phyloP scores from a whole-genome alignment of 2,797 vertebrate genomes.

The Ispidina lecontei region DNA sequence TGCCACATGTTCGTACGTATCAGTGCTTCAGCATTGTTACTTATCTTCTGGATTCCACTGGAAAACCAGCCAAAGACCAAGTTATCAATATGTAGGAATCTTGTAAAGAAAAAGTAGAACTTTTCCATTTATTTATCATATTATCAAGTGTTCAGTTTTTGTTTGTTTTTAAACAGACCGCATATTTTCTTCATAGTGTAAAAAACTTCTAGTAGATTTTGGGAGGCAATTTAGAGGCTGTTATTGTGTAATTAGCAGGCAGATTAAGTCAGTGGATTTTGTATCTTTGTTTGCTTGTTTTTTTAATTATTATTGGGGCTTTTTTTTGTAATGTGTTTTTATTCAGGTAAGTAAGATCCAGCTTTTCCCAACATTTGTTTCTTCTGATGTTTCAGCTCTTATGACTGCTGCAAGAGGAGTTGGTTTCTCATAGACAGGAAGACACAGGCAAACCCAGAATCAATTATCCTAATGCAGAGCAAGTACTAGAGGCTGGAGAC shows the following conservation, averaged over 20 bases:
- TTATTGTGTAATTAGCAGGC: neutral
- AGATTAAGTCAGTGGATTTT: neutral
- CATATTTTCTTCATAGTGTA: neutral
- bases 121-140: neutral
- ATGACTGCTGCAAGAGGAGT: accelerated
- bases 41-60: neutral
- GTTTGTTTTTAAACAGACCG: neutral
- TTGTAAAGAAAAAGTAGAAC: neutral
- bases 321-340: neutral
- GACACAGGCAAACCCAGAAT: neutral
- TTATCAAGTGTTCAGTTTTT: neutral
- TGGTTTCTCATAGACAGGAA: neutral
- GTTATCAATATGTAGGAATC: neutral
- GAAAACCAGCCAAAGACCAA: neutral
- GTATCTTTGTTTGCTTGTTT: neutral
- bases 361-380: neutral
- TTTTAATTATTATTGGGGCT: too few species aligned
- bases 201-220: neutral
- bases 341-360: neutral
- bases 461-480: accelerated
- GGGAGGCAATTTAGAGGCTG: neutral
- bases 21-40: neutral
- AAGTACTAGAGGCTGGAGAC: neutral
- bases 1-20: neutral
- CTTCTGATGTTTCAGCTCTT: neutral